Percentiles rank a stretch among this genome's conserved stretches.
phyloP scores from a whole-genome alignment of 2,797 vertebrate genomes.

The Tokudaia tokunoshimensis region DNA sequence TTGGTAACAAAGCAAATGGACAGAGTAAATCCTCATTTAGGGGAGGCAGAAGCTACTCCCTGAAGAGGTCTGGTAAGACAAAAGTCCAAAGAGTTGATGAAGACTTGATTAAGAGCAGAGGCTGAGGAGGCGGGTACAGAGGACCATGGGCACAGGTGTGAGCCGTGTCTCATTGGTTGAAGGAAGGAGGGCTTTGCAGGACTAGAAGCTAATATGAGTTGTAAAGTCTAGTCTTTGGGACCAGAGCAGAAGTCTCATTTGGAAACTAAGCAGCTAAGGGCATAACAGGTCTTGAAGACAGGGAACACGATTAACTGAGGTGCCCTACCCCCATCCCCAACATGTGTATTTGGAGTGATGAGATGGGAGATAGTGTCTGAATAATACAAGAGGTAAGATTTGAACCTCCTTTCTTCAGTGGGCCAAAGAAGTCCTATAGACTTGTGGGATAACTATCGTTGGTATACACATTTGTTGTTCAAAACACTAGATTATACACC shows the following conservation, averaged over 20 bases:
- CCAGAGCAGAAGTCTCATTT: background rate
- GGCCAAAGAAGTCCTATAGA: background rate
- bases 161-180: background rate
- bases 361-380: background rate
- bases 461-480: background rate
- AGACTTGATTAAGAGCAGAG: background rate
- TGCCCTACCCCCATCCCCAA: background rate
- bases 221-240: background rate
- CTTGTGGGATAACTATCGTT: background rate
- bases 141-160: accelerated
- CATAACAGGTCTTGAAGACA: background rate
- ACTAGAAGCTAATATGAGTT: background rate
- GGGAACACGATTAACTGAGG: background rate
- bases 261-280: background rate
- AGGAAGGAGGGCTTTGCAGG: background rate
- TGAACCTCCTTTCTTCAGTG: background rate
- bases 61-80: background rate
- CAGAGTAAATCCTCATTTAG: background rate
- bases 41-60: background rate
- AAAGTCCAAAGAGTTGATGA: background rate
- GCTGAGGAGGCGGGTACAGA: background rate
- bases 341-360: background rate
- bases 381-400: background rate
- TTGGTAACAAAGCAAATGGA: background rate
- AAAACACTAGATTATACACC: background rate